phyloP scores from a whole-genome alignment of 2,113 vertebrate genomes.

The Xyrauchen texanus region DNA sequence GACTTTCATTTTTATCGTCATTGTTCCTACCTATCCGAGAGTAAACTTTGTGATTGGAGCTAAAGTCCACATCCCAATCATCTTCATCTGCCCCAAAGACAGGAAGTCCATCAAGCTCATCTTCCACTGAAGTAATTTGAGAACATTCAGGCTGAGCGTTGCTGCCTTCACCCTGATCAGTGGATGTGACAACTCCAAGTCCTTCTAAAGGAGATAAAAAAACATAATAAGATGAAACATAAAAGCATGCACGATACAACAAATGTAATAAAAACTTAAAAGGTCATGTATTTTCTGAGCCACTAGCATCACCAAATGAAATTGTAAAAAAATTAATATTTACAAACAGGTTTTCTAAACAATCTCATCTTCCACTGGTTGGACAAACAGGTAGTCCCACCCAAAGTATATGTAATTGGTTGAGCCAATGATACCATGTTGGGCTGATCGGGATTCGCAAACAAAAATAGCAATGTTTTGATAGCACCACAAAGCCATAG shows the following conservation, averaged over 20 bases:
- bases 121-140: conserved; percentile 8
- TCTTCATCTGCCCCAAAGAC: conserved; percentile 50
- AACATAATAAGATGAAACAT: background rate
- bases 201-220: background rate
- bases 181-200: background rate
- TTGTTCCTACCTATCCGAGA: background rate
- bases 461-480: too few species aligned
- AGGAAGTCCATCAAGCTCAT: conserved; percentile 50
- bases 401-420: too few species aligned
- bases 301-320: too few species aligned
- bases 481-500: too few species aligned
- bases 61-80: conserved; percentile 41
- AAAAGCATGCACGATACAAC: background rate
- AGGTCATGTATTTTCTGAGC: background rate
- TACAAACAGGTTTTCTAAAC: too few species aligned
- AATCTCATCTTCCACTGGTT: too few species aligned
- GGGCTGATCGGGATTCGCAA: too few species aligned
- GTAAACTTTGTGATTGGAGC: conserved; percentile 25
- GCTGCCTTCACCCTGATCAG: background rate
- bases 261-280: background rate
- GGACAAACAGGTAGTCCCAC: too few species aligned
- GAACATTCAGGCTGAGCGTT: background rate
- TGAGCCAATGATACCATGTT: too few species aligned
- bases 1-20: conserved; percentile 4
- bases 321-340: too few species aligned